These are phyloP conservation scores for Ascaphus truei DNA, from an alignment of 2,113 vertebrate genomes.

Conservation along the genomic window DNA sequence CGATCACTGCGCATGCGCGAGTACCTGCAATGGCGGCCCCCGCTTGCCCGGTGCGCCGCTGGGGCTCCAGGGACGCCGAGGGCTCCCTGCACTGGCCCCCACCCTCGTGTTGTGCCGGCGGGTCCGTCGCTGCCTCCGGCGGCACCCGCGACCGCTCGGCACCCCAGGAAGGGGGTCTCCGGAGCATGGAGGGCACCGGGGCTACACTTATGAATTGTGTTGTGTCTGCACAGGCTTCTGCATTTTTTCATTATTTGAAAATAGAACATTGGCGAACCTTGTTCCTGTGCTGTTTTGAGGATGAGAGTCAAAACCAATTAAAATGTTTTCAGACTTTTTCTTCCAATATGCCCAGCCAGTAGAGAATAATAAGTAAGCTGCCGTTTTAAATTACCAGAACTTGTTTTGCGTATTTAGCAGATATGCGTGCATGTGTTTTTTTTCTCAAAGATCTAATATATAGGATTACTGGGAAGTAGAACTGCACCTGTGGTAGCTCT, in stretches of 20 bases:
- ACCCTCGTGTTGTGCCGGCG: too few species aligned
- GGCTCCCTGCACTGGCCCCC: too few species aligned
- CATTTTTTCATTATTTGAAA: background rate
- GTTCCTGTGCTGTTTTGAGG: background rate
- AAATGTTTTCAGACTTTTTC: background rate
- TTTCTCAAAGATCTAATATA: conserved; percentile 14
- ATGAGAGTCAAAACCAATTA: background rate
- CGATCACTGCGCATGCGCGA: too few species aligned
- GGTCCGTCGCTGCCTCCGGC: too few species aligned
- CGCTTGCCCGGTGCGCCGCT: too few species aligned
- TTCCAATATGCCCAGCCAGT: rapidly evolving
- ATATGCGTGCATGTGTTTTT: conserved; percentile 25
- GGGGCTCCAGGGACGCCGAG: too few species aligned
- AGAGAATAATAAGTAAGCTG: background rate
- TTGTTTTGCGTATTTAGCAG: background rate
- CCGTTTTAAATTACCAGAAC: conserved; percentile 10
- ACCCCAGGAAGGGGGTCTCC: too few species aligned
- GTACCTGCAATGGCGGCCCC: too few species aligned
- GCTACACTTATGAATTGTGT: background rate
- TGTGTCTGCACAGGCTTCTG: background rate
- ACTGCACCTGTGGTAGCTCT: conserved; percentile 16
- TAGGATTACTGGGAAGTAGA: background rate
- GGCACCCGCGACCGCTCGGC: too few species aligned
- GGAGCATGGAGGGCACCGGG: too few species aligned
- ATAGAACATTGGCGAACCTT: too few species aligned